Evolutionary conservation across 2,888 invertebrate species (phyloP), one percentile per base, ranked within the genome.

Genomic region (Cheilosia soror): DNA sequence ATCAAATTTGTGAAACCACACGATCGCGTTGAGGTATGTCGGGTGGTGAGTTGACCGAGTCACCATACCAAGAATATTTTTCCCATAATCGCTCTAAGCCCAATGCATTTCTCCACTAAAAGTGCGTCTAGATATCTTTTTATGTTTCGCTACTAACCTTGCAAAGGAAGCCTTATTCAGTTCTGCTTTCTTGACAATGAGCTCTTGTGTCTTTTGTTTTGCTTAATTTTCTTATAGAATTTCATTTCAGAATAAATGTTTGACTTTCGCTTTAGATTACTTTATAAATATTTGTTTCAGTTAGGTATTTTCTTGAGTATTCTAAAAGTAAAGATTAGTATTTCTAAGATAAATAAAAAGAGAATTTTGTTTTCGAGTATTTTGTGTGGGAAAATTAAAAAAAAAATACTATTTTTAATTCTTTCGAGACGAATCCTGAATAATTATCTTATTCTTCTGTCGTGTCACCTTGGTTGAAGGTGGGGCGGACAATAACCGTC

Each of bases 361-460:
- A 4, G 42, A 31, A 31, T 44, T 31, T 20, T 31, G 27, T 29
- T 20, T 9, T 6, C 25, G 75, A 47, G 57, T 77, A 60, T 62
- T 80, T 51, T 47, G 44, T 40, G 11, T 31, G 15, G 29, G 37
- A 6, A 57, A 65, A 51, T 51, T 66, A 33, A 40, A 53, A 55
- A 68, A 58, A 42, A 15, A 51, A 6, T 3, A 51, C 20, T 75
- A 29, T 63, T 68, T 55, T 87, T 89, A 92, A 81, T 91, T 92
- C 60, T 90, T 91, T 47, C 92, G 89, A 40, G 91, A 90, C 11
- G 92, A 91, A 87, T 92, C 91, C 81, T 95, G 94, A 88, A 97
- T 96, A 81, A 97, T 96, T 13, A 97, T 94, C 90, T 97, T 97
- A 91, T 97, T 97, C 90, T 95, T 96, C 90, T 96, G 95, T 85